Conservation (phyloP, 2,797 vertebrate genomes). For the Micrastur ruficollis region DNA sequence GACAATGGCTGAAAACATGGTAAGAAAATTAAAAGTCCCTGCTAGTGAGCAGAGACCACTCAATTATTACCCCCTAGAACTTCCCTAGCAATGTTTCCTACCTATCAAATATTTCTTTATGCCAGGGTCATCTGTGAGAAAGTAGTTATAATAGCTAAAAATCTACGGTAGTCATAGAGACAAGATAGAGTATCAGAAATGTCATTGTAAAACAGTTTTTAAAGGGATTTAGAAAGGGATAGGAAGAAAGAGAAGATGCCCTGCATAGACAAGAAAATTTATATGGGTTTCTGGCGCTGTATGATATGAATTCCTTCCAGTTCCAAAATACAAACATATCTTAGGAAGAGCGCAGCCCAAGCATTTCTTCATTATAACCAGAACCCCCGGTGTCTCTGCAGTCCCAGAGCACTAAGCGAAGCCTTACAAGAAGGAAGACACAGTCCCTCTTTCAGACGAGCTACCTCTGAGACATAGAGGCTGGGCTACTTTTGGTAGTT, state of each 20-base stretch:
- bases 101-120: neutral
- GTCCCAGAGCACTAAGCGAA: neutral
- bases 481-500: neutral
- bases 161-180: neutral
- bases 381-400: neutral
- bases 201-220: neutral
- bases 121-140: neutral
- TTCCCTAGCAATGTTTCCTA: neutral
- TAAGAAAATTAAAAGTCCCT: neutral
- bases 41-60: neutral
- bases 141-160: neutral
- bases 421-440: neutral
- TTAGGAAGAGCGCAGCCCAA: neutral
- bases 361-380: neutral
- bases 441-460: neutral
- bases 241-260: neutral
- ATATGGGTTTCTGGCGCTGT: neutral
- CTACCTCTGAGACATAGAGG: neutral
- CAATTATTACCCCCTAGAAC: neutral
- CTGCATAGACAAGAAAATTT: neutral
- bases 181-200: neutral
- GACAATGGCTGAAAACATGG: neutral
- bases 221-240: neutral
- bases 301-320: neutral
- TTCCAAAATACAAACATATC: neutral